These are phyloP conservation scores for Oxyruncus cristatus DNA, from an alignment of 2,113 vertebrate species.

Conservation along the genomic window DNA sequence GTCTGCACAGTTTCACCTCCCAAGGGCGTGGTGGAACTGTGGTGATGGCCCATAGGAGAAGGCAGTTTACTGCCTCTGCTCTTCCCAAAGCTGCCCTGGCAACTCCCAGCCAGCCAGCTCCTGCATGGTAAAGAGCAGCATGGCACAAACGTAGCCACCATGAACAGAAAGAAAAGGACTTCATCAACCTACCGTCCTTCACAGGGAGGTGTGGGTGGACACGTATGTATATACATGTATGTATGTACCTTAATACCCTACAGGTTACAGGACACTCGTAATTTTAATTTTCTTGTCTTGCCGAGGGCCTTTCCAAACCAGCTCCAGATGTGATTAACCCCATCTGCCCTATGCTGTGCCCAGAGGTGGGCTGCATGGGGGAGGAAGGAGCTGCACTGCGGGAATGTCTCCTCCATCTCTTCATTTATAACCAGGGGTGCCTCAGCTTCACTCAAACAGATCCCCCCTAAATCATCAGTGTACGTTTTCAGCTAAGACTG, in stretches of 20 bases:
- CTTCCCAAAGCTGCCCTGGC: background rate
- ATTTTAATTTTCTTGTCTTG: background rate
- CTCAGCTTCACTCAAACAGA: accelerated
- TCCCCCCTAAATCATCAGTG: background rate
- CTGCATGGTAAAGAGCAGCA: background rate
- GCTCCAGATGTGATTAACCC: background rate
- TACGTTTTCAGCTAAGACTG: accelerated
- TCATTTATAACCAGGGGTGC: accelerated
- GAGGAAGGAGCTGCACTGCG: background rate
- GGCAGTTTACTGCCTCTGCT: background rate
- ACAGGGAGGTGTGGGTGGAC: background rate
- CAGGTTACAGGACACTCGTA: background rate
- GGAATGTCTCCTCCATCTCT: background rate
- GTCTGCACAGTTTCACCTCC: background rate
- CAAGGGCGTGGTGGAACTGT: background rate
- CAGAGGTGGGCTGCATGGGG: too few relatives aligned
- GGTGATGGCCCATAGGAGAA: accelerated
- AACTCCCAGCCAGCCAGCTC: background rate
- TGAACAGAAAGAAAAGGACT: background rate
- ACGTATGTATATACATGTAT: accelerated
- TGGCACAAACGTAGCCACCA: accelerated
- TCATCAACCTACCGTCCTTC: background rate
- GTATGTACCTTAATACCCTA: background rate
- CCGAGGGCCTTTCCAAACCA: background rate
- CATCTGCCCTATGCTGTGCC: background rate